phyloP scores from a whole-genome alignment of 2,888 invertebrate species.

The Steinernema carpocapsae region DNA sequence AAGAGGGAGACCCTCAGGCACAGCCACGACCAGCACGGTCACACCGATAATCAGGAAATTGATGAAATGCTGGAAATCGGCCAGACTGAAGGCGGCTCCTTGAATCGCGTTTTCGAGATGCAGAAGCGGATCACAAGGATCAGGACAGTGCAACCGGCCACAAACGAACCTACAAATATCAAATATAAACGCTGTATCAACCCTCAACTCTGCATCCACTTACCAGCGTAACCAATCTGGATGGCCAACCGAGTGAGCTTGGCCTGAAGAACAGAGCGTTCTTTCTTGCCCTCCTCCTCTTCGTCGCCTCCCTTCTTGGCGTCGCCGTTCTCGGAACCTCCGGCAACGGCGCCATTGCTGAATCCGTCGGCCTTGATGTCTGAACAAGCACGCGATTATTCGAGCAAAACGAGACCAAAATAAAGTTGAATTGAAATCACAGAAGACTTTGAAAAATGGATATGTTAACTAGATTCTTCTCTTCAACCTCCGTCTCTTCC shows the following conservation, averaged over 20 bases:
- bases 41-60: slow-evolving; percentile 99
- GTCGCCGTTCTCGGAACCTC: slow-evolving; percentile 38
- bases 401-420: not conserved
- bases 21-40: slow-evolving; percentile 97
- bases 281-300: slow-evolving; percentile 47
- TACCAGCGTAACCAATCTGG: slow-evolving; percentile 69
- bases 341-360: slow-evolving; percentile 22
- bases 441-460: not conserved
- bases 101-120: slow-evolving; percentile 83
- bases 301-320: slow-evolving; percentile 27
- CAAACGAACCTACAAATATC: slow-evolving; percentile 88
- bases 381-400: not conserved
- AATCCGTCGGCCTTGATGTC: slow-evolving; percentile 25
- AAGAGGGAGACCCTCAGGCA: slow-evolving; percentile 95
- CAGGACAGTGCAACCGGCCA: slow-evolving; percentile 93
- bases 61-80: slow-evolving; percentile 87
- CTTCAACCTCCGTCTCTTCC: not conserved
- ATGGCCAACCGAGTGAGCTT: slow-evolving; percentile 67
- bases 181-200: too few relatives aligned
- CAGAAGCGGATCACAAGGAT: slow-evolving; percentile 94
- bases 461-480: slow-evolving; percentile 12
- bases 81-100: slow-evolving; percentile 78
- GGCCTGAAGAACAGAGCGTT: slow-evolving; percentile 65
- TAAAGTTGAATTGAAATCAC: not conserved
- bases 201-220: too few relatives aligned